phyloP scores from a whole-genome alignment of 2,797 vertebrate species.

The Philypnodon macrostomus region DNA sequence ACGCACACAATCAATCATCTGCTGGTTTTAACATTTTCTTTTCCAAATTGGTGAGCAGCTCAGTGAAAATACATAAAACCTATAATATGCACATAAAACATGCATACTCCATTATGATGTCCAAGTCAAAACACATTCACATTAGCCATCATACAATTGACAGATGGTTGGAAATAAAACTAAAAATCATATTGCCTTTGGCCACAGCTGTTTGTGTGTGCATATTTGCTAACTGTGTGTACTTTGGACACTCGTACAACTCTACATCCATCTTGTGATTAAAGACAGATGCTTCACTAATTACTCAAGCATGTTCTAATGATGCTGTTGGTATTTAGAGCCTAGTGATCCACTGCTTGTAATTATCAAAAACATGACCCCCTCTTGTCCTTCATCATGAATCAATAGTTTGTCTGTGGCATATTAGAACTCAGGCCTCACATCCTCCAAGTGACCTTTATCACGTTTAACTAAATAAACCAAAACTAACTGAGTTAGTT shows the following conservation, averaged over 20 bases:
- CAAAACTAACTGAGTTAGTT: too few species aligned
- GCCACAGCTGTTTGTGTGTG: neutral
- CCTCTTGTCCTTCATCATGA: constrained; percentile 37
- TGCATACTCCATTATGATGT: too few species aligned
- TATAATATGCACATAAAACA: too few species aligned
- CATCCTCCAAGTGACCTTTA: constrained; percentile 1
- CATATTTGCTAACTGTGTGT: neutral
- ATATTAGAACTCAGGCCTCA: constrained; percentile 18
- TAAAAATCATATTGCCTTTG: neutral
- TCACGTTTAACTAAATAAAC: neutral
- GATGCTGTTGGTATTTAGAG: constrained; percentile 50
- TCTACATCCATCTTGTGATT: constrained; percentile 32
- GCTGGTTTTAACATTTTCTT: too few species aligned
- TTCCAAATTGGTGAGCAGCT: too few species aligned
- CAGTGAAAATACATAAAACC: too few species aligned
- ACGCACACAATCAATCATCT: too few species aligned
- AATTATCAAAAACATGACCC: constrained; percentile 62
- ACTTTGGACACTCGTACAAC: neutral
- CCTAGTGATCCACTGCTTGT: constrained; percentile 44
- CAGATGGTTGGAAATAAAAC: neutral
- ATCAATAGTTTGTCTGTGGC: constrained; percentile 31
- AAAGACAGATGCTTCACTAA: constrained; percentile 53
- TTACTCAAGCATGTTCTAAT: constrained; percentile 56
- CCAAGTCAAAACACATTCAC: too few species aligned
- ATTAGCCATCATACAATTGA: too few species aligned